phyloP scores from a whole-genome alignment of 1,140 invertebrate genomes.

The Papilio helenus region DNA sequence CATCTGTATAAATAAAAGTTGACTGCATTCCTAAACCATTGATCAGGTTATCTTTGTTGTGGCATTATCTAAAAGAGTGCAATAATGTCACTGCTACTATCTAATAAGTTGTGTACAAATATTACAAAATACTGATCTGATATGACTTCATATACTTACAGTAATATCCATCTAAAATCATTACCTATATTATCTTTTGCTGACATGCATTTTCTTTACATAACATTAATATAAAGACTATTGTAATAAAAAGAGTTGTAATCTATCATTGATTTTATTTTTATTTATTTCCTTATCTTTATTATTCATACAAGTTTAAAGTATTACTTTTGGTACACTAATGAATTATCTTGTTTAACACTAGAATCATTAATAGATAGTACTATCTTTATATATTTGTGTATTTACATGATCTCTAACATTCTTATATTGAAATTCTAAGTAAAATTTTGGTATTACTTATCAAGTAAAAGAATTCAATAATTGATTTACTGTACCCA shows the following conservation, averaged over 20 bases:
- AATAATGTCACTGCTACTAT: too few relatives aligned
- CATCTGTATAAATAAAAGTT: too few relatives aligned
- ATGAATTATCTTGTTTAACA: background rate
- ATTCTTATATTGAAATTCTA: background rate
- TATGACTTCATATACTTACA: too few relatives aligned
- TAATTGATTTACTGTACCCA: too few relatives aligned
- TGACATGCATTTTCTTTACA: background rate
- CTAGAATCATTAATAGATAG: conserved; percentile 6
- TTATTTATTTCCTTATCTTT: conserved; percentile 4
- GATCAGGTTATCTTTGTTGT: too few relatives aligned
- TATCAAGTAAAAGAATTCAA: background rate
- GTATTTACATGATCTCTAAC: background rate
- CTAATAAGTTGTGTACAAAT: too few relatives aligned
- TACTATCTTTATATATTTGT: background rate
- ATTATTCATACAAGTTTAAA: background rate
- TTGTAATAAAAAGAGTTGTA: background rate
- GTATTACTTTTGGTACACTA: background rate
- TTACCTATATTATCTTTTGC: conserved; percentile 1
- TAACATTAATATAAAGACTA: background rate
- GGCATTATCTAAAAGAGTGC: too few relatives aligned
- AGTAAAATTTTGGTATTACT: background rate
- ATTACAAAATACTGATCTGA: too few relatives aligned
- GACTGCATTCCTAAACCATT: too few relatives aligned
- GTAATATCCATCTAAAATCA: too few relatives aligned
- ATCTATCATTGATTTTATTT: conserved; percentile 3